Base-by-base conservation (phyloP, 2,888 invertebrate genomes). In the Molorchus minor region DNA sequence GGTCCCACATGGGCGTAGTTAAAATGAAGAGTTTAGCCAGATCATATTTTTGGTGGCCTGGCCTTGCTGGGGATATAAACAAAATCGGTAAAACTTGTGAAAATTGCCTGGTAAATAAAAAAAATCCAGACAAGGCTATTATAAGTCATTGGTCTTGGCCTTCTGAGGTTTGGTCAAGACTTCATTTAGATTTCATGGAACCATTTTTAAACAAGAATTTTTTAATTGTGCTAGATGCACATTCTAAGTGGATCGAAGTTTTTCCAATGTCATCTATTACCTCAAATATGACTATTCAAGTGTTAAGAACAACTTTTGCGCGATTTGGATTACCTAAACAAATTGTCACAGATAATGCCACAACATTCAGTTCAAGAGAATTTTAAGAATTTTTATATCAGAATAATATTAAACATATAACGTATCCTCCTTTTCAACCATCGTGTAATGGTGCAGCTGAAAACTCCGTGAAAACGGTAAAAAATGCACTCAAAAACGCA, bases 21-120 rank as follows among this genome's bases (percentile, higher is more conserved):
- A 56, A 56, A 35, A 58, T 49, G 40, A 62, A 62, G 41, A 58
- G 45, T 41, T 36, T 65, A 16, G 55, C 58, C n/a, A 41, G 62
- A 5, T 57, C 45, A 20, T 56, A 56, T 13, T 44, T 65, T n/a
- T 67, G 61, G 56, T 67, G 67, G 63, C 59, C 63, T 12, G 57
- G 55, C 0, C 17, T 67, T 3, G 47, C 57, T 54, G 40, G 44
- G 43, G 44, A 63, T 12, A 63, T n/a, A n/a, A n/a, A n/a, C n/a
- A n/a, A n/a, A n/a, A n/a, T n/a, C n/a, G n/a, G n/a, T n/a, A n/a
- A n/a, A n/a, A n/a, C n/a, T n/a, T n/a, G n/a, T n/a, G n/a, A n/a
- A n/a, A n/a, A n/a, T n/a, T n/a, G n/a, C n/a, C n/a, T n/a, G n/a
- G n/a, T n/a, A n/a, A n/a, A n/a, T n/a, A n/a, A n/a, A n/a, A n/a